These are phyloP conservation scores for Coracopsis vasa DNA, from an alignment of 2,113 vertebrate species.

Conservation along the genomic window DNA sequence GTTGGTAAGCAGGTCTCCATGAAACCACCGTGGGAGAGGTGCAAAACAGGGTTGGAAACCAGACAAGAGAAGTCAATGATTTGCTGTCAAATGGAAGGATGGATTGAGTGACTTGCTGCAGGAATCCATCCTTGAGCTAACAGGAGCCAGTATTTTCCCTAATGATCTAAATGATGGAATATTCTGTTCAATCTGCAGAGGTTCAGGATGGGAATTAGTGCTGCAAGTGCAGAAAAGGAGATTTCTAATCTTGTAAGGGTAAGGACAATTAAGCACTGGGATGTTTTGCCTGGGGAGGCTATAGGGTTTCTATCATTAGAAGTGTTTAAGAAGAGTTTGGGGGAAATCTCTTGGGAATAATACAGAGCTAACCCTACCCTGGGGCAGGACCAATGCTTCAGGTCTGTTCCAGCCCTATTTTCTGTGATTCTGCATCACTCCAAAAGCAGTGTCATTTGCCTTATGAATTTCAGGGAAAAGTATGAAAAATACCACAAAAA, in stretches of 20 bases:
- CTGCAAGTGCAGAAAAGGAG: not conserved
- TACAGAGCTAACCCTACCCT: not conserved
- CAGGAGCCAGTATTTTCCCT: slow-evolving; percentile 20
- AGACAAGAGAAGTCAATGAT: slow-evolving; percentile 27
- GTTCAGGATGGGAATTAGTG: slow-evolving; percentile 19
- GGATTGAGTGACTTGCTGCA: slow-evolving; percentile 43
- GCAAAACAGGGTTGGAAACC: not conserved
- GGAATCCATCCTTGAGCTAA: slow-evolving; percentile 35
- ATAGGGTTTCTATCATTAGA: not conserved
- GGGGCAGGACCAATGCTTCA: not conserved
- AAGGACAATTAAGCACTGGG: not conserved
- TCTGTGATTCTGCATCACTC: not conserved
- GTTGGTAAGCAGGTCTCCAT: not conserved
- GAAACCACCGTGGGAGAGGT: not conserved
- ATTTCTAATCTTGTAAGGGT: not conserved
- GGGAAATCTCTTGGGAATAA: not conserved
- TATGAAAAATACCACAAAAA: not conserved
- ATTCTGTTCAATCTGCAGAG: not conserved
- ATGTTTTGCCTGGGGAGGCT: not conserved
- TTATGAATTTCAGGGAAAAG: not conserved
- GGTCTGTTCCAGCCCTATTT: not conserved
- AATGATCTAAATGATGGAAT: slow-evolving; percentile 31
- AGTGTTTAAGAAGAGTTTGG: not conserved
- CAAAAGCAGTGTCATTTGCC: not conserved
- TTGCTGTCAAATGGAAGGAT: slow-evolving; percentile 22